Evolutionary conservation across 1,140 invertebrate species (phyloP).

Genomic region (Nephila pilipes): DNA sequence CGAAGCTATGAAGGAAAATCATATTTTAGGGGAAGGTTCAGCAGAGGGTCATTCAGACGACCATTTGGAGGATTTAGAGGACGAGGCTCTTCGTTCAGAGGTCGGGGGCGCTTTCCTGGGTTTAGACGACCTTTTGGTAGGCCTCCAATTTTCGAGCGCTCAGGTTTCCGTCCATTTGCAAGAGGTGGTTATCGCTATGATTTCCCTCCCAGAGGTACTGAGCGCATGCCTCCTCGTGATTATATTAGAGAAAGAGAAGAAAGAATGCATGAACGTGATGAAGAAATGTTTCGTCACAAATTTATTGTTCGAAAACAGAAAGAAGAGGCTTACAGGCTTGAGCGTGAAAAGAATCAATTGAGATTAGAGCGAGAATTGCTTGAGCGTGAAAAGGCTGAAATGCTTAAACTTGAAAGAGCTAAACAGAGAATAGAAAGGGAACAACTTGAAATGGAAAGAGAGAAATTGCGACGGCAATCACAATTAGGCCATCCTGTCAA

Average conservation of each 20-base stretch:
- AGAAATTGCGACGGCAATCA: slow-evolving; percentile 62
- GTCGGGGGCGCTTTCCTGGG: slow-evolving; percentile 20
- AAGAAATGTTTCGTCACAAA: slow-evolving; percentile 5
- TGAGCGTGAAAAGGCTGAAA: slow-evolving; percentile 71
- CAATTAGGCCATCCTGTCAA: slow-evolving; percentile 19
- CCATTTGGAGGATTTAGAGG: slow-evolving; percentile 38
- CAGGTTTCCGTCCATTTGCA: slow-evolving; percentile 46
- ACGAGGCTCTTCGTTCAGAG: slow-evolving; percentile 7
- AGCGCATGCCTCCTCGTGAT: background rate
- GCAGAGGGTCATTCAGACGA: slow-evolving; percentile 28
- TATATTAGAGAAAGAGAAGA: slow-evolving; percentile 41
- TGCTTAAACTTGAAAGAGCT: slow-evolving; percentile 62
- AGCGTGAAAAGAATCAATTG: slow-evolving; percentile 61
- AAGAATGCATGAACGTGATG: slow-evolving; percentile 16
- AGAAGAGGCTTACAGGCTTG: slow-evolving; percentile 71
- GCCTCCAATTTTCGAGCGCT: background rate
- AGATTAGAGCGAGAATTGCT: slow-evolving; percentile 66
- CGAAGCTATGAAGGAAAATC: slow-evolving; percentile 48
- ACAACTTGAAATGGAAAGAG: slow-evolving; percentile 65
- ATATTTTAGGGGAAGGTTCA: slow-evolving; percentile 34
- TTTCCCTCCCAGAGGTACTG: background rate
- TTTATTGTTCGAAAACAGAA: slow-evolving; percentile 66
- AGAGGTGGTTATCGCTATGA: background rate
- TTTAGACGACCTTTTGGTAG: slow-evolving; percentile 45
- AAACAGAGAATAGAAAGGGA: slow-evolving; percentile 73